A percentile compares a stretch with the other conserved stretches of the same genome.
phyloP scores from a whole-genome alignment of 1,140 invertebrate genomes.

The Drosophila parvula region DNA sequence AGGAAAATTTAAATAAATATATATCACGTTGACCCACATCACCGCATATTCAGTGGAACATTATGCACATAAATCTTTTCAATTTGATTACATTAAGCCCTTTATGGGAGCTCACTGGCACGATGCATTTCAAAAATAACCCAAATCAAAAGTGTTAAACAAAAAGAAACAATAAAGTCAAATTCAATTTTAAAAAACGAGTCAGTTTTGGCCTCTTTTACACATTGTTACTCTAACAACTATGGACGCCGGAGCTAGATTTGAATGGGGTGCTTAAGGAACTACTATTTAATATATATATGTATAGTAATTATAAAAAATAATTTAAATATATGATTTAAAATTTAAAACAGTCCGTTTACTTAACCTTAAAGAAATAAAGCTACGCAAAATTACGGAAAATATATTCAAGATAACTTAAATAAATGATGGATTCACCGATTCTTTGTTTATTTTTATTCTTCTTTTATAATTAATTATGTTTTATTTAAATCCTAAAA shows the following conservation, averaged over 20 bases:
- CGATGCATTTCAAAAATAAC: conserved; percentile 46
- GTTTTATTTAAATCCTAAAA: not conserved
- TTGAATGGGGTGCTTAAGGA: too few species aligned
- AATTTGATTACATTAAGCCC: conserved; percentile 59
- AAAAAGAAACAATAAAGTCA: conserved; percentile 46
- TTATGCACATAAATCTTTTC: conserved; percentile 54
- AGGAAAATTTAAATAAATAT: conserved; percentile 38
- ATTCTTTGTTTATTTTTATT: too few species aligned
- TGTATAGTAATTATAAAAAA: too few species aligned
- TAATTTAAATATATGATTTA: not conserved
- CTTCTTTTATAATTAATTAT: too few species aligned
- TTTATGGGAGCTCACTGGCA: conserved; percentile 19
- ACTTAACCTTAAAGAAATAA: too few species aligned
- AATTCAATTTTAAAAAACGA: conserved; percentile 56
- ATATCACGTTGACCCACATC: conserved; percentile 41
- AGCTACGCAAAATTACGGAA: not conserved
- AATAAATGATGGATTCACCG: too few species aligned
- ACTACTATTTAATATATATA: too few species aligned
- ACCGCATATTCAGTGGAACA: conserved; percentile 36
- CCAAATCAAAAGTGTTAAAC: conserved; percentile 62
- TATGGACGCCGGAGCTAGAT: not conserved
- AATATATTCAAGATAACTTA: not conserved
- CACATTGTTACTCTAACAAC: not conserved
- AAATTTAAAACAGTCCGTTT: too few species aligned
- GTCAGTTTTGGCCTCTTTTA: conserved; percentile 25